Evolutionary conservation across 2,888 invertebrate species (phyloP).

Genomic region (Kryphioiulus occultus): DNA sequence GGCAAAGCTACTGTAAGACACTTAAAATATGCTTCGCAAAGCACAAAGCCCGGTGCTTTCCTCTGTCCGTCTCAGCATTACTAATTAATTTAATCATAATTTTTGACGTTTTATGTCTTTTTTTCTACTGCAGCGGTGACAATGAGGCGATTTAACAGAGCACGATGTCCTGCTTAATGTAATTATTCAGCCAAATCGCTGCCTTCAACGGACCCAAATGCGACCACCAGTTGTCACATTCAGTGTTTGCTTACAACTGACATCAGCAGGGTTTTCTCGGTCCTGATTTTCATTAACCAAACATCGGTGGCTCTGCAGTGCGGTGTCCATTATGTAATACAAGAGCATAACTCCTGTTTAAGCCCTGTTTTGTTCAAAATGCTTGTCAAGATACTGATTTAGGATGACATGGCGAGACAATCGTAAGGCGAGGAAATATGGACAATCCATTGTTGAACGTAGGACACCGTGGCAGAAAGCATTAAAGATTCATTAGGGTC

Average conservation of each 20-base stretch:
- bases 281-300: not conserved
- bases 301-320: not conserved
- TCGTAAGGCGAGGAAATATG: not conserved
- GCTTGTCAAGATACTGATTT: not conserved
- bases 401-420: not conserved
- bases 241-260: not conserved
- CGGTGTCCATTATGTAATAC: not conserved
- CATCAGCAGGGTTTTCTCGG: not conserved
- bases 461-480: not conserved
- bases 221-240: constrained; percentile 1
- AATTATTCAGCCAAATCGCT: not conserved
- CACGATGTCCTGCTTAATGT: not conserved
- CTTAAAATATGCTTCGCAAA: not conserved
- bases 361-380: not conserved
- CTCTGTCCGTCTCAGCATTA: not conserved
- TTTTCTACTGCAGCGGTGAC: not conserved
- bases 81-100: not conserved
- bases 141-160: not conserved
- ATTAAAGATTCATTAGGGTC: constrained; percentile 29
- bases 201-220: not conserved
- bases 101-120: not conserved
- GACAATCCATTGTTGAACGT: not conserved
- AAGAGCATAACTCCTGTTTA: not conserved
- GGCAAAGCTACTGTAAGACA: not conserved
- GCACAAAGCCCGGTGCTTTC: not conserved